Evolutionary conservation across 2,797 vertebrate species (phyloP), one percentile per base, ranked within the genome.

Genomic region (Chaetophractus vellerosus): DNA sequence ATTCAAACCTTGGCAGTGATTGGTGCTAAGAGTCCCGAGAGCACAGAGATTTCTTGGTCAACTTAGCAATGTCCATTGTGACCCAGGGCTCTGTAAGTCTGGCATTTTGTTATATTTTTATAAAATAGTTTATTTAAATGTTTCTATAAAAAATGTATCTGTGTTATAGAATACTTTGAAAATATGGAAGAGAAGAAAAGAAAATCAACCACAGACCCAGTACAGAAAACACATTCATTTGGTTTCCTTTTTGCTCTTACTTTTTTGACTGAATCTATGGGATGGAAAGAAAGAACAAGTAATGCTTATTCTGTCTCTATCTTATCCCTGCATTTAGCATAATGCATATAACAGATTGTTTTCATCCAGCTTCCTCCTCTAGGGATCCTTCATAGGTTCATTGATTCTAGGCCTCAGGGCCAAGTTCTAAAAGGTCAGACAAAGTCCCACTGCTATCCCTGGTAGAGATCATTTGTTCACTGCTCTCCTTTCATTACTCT

Each of bases 131-230:
- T 93, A 90, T 86, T 81, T 78, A 82, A 89, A 61, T 85, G 5
- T 88, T 87, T 88, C 45, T 66, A 52, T 66, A 45, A 74, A 88
- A 80, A 91, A 66, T 82, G 2, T 16, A 72, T 85, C 76, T 33
- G 81, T 4, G 71, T 92, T 59, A 63, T 38, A 72, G 55, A 92
- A 92, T 75, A 88, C n/a, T 76, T 84, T 14, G 38, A 64, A 96
- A 71, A 91, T 88, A 81, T 50, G 23, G 15, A 78, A 79, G 28
- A 85, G 48, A 96, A 80, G 19, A 89, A 61, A 41, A 31, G 3
- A 83, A 81, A 84, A 61, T 81, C 31, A 93, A 48, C n/a, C 12
- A 74, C 8, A 74, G 9, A 88, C 24, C 6, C 5, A 50, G 33
- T 33, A 85, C 21, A 52, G 28, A 76, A 92, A 84, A 76, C 26